Conservation (phyloP, 1,140 invertebrate species). For the Caerostris extrusa region DNA sequence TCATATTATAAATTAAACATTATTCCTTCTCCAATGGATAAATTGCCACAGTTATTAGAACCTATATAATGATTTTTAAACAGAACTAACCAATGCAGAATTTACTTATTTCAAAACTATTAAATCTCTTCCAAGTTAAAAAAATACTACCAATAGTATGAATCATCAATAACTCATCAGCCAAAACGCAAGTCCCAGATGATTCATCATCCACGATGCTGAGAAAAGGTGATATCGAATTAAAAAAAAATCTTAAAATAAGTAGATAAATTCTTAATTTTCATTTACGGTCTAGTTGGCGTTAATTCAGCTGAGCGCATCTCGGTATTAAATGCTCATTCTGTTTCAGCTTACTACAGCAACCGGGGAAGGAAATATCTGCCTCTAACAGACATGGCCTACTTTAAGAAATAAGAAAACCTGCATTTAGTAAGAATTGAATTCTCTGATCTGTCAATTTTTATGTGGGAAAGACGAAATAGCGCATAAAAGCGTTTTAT, state of each 20-base stretch:
- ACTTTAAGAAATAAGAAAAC: neutral
- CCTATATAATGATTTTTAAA: too few species aligned
- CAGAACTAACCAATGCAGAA: too few species aligned
- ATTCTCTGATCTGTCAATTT: neutral
- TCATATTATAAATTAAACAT: too few species aligned
- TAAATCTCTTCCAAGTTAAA: too few species aligned
- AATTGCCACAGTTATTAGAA: too few species aligned
- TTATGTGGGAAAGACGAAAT: neutral
- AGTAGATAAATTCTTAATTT: neutral
- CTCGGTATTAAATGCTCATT: neutral
- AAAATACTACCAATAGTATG: too few species aligned
- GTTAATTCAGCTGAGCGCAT: neutral
- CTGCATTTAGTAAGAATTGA: neutral
- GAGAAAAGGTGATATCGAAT: neutral
- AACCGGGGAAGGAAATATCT: neutral
- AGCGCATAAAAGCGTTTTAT: neutral
- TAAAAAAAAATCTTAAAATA: neutral
- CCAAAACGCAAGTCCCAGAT: too few species aligned
- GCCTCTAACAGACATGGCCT: neutral
- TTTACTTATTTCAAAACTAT: too few species aligned
- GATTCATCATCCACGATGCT: neutral
- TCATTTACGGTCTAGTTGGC: neutral
- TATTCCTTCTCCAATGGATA: too few species aligned
- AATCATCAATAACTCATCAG: too few species aligned
- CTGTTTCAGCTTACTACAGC: neutral